Percentiles rank a stretch among this genome's conserved stretches.
Evolutionary conservation across 2,888 invertebrate genomes (phyloP).

Genomic region (Andricus quercusramuli): DNA sequence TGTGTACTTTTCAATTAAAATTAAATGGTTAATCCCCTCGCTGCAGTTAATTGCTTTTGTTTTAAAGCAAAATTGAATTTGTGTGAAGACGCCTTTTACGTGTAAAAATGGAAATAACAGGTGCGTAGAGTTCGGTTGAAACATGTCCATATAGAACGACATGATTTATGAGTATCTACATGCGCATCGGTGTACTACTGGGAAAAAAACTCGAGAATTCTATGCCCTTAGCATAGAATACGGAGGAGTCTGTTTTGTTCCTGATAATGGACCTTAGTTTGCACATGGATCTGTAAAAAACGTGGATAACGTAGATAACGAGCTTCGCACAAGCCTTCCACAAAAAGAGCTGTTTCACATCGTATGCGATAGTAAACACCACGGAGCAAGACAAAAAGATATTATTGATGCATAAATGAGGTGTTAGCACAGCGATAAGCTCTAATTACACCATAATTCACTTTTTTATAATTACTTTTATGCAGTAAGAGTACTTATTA

Average conservation of each 20-base stretch:
- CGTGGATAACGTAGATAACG: background rate
- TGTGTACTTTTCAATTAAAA: background rate
- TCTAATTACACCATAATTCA: too few species aligned
- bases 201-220: background rate
- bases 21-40: background rate
- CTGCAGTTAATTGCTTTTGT: background rate
- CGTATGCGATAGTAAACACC: slow-evolving; percentile 1
- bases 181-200: background rate
- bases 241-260: slow-evolving; percentile 2
- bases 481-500: background rate
- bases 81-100: background rate
- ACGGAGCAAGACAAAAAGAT: background rate
- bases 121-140: background rate
- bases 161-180: slow-evolving; percentile 18
- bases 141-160: background rate
- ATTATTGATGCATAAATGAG: background rate
- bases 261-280: slow-evolving; percentile 10
- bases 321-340: background rate
- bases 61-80: background rate
- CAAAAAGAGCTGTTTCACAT: slow-evolving; percentile 1
- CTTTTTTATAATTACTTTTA: background rate
- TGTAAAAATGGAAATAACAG: slow-evolving; percentile 5
- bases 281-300: slow-evolving; percentile 11
- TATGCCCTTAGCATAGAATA: background rate
- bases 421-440: background rate